phyloP scores from a whole-genome alignment of 2,113 vertebrate genomes.

The Okapia johnstoni region DNA sequence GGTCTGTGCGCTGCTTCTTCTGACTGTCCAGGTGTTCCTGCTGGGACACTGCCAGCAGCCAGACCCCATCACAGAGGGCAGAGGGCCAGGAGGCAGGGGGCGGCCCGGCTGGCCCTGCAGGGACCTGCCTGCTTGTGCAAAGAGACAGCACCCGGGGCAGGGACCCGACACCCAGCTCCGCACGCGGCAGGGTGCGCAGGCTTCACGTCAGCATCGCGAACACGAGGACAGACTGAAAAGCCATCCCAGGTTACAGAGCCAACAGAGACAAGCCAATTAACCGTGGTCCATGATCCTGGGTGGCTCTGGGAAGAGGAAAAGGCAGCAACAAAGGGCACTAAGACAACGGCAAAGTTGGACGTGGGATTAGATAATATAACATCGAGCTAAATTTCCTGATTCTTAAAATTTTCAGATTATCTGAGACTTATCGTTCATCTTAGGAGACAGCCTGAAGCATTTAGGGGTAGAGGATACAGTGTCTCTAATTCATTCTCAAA shows the following conservation, averaged over 20 bases:
- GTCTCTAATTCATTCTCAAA: background rate
- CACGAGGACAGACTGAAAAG: background rate
- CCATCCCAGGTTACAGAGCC: background rate
- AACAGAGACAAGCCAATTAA: background rate
- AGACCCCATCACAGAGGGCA: conserved; percentile 85
- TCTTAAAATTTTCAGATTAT: background rate
- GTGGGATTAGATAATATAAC: background rate
- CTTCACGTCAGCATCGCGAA: background rate
- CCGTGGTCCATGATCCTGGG: background rate
- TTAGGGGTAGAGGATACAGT: background rate
- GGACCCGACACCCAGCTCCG: conserved; percentile 76
- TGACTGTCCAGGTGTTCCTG: conserved; percentile 88
- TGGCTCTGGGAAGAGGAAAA: background rate
- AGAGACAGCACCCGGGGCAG: conserved; percentile 70
- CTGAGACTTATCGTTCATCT: background rate
- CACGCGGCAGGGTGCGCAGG: conserved; percentile 70
- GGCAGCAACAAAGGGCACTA: background rate
- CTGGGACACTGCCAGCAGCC: conserved; percentile 85
- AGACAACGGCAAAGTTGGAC: background rate
- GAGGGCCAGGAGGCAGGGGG: background rate
- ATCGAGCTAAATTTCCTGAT: background rate
- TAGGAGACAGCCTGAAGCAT: background rate
- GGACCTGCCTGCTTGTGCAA: conserved; percentile 81
- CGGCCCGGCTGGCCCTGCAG: conserved; percentile 65
- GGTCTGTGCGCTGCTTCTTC: conserved; percentile 84